These are phyloP conservation scores for Lypha dubia DNA, from an alignment of 2,888 invertebrate species.

Conservation along the genomic window DNA sequence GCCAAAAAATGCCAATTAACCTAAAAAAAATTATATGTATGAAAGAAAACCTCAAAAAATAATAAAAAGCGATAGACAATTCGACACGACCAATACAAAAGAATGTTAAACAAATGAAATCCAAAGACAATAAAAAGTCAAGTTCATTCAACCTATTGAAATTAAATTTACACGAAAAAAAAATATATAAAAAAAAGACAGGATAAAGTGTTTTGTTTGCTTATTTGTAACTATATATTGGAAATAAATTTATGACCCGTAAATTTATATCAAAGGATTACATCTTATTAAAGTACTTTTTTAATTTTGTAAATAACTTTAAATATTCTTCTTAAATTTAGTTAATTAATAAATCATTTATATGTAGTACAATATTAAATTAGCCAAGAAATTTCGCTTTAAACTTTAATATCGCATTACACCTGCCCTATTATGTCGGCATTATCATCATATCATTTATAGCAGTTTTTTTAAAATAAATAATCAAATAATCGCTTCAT, in stretches of 20 bases:
- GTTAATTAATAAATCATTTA: too few relatives aligned
- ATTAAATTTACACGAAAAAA: neutral
- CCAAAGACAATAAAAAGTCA: conserved; percentile 63
- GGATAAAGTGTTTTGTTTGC: too few relatives aligned
- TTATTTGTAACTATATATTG: too few relatives aligned
- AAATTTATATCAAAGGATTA: too few relatives aligned
- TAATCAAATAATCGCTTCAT: conserved; percentile 4
- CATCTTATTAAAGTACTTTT: too few relatives aligned
- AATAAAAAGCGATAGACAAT: conserved; percentile 35
- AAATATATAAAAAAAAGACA: neutral
- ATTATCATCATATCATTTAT: neutral
- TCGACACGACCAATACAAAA: conserved; percentile 35
- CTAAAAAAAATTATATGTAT: conserved; percentile 72
- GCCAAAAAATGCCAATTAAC: conserved; percentile 75
- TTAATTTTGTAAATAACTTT: too few relatives aligned
- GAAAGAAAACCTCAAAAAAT: conserved; percentile 54
- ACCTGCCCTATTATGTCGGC: conserved; percentile 50
- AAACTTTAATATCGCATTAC: neutral
- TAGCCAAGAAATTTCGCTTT: conserved; percentile 11
- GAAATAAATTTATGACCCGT: too few relatives aligned
- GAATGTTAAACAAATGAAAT: conserved; percentile 66
- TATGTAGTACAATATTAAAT: too few relatives aligned
- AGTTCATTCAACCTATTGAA: conserved; percentile 68
- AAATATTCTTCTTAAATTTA: too few relatives aligned
- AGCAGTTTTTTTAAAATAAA: neutral